These are phyloP conservation scores for Lumbricus terrestris DNA, from an alignment of 2,888 invertebrate species.

Conservation along the genomic window DNA sequence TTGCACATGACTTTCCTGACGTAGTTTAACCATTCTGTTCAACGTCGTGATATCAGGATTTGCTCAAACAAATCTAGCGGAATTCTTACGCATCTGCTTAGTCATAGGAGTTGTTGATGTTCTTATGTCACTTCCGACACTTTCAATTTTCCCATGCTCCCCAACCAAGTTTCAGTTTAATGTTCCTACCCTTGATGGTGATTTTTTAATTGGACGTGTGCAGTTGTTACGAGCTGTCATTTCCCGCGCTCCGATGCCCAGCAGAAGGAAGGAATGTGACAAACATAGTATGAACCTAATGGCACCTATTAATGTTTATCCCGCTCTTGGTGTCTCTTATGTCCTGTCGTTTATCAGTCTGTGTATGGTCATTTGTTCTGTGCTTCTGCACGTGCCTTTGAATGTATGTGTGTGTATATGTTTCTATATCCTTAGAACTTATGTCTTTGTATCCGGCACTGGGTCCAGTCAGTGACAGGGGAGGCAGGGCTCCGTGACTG, in stretches of 20 bases:
- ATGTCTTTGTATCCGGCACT: not conserved
- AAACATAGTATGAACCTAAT: not conserved
- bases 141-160: not conserved
- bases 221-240: not conserved
- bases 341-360: not conserved
- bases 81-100: not conserved
- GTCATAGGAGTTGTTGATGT: not conserved
- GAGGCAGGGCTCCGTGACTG: not conserved
- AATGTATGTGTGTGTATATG: not conserved
- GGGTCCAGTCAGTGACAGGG: not conserved
- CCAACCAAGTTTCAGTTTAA: not conserved
- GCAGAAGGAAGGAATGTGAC: not conserved
- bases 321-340: not conserved
- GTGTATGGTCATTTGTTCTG: not conserved
- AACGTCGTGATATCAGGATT: not conserved
- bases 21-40: not conserved
- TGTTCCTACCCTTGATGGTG: not conserved
- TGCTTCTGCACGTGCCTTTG: not conserved
- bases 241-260: not conserved
- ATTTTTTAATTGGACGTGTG: not conserved
- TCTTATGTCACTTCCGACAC: not conserved
- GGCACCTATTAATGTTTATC: not conserved
- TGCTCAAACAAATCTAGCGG: not conserved
- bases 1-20: not conserved
- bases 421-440: not conserved